Evolutionary conservation across 2,113 vertebrate species (phyloP), one percentile per base, ranked within the genome.

Genomic region (Pelecanoides urinatrix): DNA sequence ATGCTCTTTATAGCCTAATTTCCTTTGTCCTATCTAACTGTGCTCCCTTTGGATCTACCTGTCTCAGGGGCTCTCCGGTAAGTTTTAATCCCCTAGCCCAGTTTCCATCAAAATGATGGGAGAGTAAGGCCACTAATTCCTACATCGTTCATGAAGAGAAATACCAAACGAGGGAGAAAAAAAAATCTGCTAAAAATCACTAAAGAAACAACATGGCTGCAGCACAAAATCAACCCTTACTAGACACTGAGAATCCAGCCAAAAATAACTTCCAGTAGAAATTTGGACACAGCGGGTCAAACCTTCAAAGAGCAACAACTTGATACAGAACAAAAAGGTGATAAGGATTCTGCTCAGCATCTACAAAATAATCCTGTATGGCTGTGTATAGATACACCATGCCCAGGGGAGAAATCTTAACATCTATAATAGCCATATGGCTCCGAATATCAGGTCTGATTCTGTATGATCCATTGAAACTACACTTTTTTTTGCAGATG

Each of bases 251-350:
- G 27, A 92, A 84, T 59, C 32, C 38, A 89, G 93, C 61, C 88
- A 95, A 92, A 87, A 96, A 81, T 67, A 88, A 89, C 74, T 91
- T 81, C 70, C 73, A 68, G 73, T 22, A 81, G 52, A 92, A 94
- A 75, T 36, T 8, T 68, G 44, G 61, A 44, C 56, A 76, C 70
- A 59, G 30, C 59, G 44, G 42, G 66, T 85, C 70, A 89, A 72
- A 63, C 34, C 36, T 88, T 71, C 62, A 82, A 78, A 86, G 72
- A 86, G 62, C 20, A 75, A 38, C 44, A 92, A 30, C 45, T 32
- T 40, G 38, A 77, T 52, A 67, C 10, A 56, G 61, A 89, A 78
- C 23, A 49, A 83, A 93, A 84, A 65, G 6, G 17, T 66, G 88
- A 79, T 83, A 80, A 92, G 52, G 40, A 71, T 56, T 75, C 76